These are phyloP conservation scores for Megaceryle torquata DNA, from an alignment of 2,113 vertebrate genomes.

Conservation along the genomic window DNA sequence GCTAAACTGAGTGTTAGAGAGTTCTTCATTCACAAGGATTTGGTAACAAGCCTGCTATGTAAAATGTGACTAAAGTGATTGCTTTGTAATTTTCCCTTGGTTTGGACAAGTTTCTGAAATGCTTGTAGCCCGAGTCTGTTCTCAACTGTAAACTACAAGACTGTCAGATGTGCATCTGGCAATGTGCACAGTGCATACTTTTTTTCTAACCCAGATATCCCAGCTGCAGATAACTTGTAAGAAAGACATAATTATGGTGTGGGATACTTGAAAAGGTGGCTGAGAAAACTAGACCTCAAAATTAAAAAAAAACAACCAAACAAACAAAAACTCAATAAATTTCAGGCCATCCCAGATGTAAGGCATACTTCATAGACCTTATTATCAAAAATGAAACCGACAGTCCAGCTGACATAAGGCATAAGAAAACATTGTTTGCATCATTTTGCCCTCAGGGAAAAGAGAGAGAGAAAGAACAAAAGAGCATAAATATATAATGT, in stretches of 20 bases:
- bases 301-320: neutral
- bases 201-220: neutral
- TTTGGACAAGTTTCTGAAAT: neutral
- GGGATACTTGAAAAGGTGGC: neutral
- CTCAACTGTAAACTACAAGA: neutral
- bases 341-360: neutral
- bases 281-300: neutral
- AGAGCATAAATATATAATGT: neutral
- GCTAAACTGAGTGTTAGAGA: too few species aligned
- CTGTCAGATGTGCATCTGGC: neutral
- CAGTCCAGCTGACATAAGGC: neutral
- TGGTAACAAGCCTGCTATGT: too few species aligned
- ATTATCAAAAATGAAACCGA: constrained; percentile 33
- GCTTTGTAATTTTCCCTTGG: too few species aligned
- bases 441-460: neutral
- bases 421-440: neutral
- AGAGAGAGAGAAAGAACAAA: neutral
- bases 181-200: neutral
- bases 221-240: neutral
- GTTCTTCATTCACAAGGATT: too few species aligned
- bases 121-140: neutral
- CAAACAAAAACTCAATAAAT: neutral
- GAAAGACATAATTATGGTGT: neutral
- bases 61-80: too few species aligned
- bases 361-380: neutral